These are phyloP conservation scores for Antechinus stuartii DNA, from an alignment of 2,113 vertebrate genomes.

Conservation along the genomic window DNA sequence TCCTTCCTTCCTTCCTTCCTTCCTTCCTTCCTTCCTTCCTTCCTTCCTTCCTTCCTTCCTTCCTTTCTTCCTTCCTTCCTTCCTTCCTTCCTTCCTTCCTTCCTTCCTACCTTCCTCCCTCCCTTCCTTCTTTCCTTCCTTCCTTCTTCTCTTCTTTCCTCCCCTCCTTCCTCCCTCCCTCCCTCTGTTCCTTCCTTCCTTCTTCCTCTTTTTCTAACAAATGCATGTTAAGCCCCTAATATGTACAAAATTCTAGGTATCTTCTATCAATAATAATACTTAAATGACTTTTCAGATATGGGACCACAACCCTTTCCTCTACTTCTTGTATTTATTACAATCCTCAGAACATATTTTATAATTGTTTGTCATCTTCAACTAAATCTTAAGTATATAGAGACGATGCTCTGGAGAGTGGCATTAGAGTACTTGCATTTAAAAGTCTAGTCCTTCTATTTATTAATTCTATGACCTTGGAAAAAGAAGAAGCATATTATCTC, in stretches of 20 bases:
- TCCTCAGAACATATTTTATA: not conserved
- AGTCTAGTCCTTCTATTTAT: not conserved
- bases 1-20: not conserved
- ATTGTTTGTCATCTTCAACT: not conserved
- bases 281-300: not conserved
- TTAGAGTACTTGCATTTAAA: not conserved
- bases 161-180: not conserved
- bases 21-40: no score
- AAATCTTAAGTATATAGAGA: not conserved
- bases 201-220: not conserved
- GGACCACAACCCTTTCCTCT: not conserved
- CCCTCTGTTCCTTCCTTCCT: not conserved
- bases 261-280: not conserved
- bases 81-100: constrained; percentile 44
- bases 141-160: no score
- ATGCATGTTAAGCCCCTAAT: not conserved
- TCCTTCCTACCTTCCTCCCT: no score
- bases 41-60: not conserved
- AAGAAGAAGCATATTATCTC: not conserved
- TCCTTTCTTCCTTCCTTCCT: not conserved
- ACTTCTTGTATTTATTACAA: not conserved
- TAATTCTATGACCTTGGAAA: not conserved
- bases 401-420: not conserved
- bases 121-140: no score
- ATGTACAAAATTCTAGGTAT: not conserved